Percentiles rank a stretch among this genome's conserved stretches.
These are phyloP conservation scores for Gnathonemus echidnorhynchus DNA, from an alignment of 2,113 vertebrate genomes.

Conservation along the genomic window DNA sequence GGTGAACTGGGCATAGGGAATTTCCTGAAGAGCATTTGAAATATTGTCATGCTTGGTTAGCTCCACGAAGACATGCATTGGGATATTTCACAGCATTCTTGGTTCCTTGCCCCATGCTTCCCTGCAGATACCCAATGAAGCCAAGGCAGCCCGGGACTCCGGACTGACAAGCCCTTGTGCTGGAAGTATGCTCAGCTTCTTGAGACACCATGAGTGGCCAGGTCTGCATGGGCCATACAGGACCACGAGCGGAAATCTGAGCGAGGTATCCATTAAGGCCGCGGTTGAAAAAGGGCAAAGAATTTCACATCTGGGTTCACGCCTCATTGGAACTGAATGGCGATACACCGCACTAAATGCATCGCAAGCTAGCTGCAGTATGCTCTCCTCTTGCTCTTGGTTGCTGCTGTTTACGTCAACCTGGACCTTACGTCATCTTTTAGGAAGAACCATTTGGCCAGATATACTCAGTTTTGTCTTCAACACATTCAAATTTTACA, in stretches of 20 bases:
- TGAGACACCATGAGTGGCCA: background rate
- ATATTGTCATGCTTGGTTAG: slow-evolving; percentile 35
- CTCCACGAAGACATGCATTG: slow-evolving; percentile 42
- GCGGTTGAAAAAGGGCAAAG: background rate
- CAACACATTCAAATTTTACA: background rate
- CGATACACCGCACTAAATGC: background rate
- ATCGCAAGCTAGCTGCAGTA: background rate
- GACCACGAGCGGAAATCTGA: background rate
- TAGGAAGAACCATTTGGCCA: background rate
- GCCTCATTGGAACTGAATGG: background rate
- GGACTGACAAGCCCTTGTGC: slow-evolving; percentile 20
- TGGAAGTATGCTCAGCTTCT: slow-evolving; percentile 21
- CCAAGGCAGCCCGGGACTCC: slow-evolving; percentile 33
- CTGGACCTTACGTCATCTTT: background rate
- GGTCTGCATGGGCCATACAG: background rate
- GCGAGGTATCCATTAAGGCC: background rate
- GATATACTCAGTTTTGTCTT: background rate
- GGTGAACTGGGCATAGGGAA: slow-evolving; percentile 59
- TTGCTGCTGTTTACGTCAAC: background rate
- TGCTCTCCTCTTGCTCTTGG: background rate
- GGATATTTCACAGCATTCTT: slow-evolving; percentile 51
- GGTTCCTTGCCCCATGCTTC: slow-evolving; percentile 40
- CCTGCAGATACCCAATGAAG: slow-evolving; percentile 33
- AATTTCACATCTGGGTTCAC: background rate
- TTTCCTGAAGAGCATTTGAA: slow-evolving; percentile 54